Base-by-base conservation (phyloP, 2,888 invertebrate genomes). In the Cerceris rybyensis region DNA sequence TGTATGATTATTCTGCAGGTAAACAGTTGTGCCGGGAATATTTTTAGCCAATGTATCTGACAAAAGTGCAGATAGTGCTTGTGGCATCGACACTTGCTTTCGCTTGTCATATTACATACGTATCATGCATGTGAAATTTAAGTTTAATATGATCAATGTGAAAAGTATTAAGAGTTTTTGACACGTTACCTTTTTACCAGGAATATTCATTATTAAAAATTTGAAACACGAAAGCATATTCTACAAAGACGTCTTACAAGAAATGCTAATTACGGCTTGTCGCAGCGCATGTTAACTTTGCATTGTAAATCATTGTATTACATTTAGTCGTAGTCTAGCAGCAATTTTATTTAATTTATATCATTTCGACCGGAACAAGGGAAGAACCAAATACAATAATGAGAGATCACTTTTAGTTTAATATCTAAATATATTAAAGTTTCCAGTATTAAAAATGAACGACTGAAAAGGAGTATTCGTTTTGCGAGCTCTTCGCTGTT, bases 91-190 rank as follows among this genome's bases (percentile, higher is more conserved):
- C 69, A 63, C 41, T 66, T 52, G 78, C 78, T 76, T 77, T 59
- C 63, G 78, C 66, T 66, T 66, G 57, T 49, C 13, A 46, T 54
- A 11, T 76, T 66, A n/a, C n/a, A n/a, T n/a, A n/a, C n/a, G n/a
- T n/a, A n/a, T n/a, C n/a, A n/a, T 67, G 78, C 78, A 78, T 67
- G 78, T 55, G 77, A 11, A 28, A 76, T 2, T 52, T 66, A 13
- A 13, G 16, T 63, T 75, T 46, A 39, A 17, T 58, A 2, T 28
- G 28, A 28, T 28, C 28, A 28, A 2, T 2, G 28, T 28, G 28
- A 28, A 28, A 28, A 28, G 28, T 28, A 28, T 28, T 28, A 28
- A 28, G 28, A 28, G 28, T 28, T 28, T 28, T 28, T 28, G 28
- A 28, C 28, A 28, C 4, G 28, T 28, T 28, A 28, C 28, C 28